phyloP scores from a whole-genome alignment of 2,888 invertebrate species.

The Lacanobia wlatinum region DNA sequence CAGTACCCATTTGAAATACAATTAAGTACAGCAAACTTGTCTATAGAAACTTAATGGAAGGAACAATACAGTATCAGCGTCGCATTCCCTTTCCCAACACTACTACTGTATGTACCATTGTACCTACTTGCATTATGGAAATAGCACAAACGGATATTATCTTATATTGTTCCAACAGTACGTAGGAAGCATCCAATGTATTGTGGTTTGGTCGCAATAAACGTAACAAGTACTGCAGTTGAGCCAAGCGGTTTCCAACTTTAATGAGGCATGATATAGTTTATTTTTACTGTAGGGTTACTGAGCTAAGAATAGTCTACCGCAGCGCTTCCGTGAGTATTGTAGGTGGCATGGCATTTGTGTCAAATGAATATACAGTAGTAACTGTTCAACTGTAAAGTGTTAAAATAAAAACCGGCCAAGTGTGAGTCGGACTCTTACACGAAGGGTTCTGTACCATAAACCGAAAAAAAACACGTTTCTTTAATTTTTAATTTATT shows the following conservation, averaged over 20 bases:
- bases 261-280: constrained; percentile 7
- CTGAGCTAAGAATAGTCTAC: constrained; percentile 9
- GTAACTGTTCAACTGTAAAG: background rate
- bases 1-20: background rate
- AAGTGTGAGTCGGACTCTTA: too few relatives aligned
- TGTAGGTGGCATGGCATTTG: background rate
- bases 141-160: constrained; percentile 59
- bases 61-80: background rate
- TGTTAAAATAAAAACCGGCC: background rate
- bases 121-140: constrained; percentile 29
- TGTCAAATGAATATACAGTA: constrained; percentile 7
- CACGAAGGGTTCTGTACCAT: too few relatives aligned
- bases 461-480: too few relatives aligned
- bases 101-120: constrained; percentile 7
- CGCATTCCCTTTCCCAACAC: background rate
- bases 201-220: constrained; percentile 46
- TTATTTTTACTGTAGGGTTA: constrained; percentile 18
- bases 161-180: constrained; percentile 53
- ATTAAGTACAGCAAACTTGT: background rate
- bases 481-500: too few relatives aligned
- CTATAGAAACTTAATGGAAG: background rate
- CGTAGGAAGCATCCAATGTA: constrained; percentile 49
- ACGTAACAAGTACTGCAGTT: constrained; percentile 21
- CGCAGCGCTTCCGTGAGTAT: constrained; percentile 7
- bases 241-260: constrained; percentile 12